These are phyloP conservation scores for Chlorops oryzae DNA, from an alignment of 1,140 invertebrate genomes.

Conservation along the genomic window DNA sequence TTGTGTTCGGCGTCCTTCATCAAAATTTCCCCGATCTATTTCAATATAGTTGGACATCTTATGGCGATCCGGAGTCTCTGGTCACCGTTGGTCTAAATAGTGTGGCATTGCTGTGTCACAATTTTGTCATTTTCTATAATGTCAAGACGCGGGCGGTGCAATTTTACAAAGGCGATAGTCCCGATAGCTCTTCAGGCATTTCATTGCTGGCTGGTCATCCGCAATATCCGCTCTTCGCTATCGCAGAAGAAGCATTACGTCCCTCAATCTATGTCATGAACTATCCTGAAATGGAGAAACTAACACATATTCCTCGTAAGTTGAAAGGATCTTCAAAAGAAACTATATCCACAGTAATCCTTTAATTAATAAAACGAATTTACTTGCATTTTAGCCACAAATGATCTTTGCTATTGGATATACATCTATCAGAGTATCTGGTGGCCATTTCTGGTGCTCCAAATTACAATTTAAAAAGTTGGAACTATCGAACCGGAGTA, in stretches of 20 bases:
- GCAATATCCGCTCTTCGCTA: slow-evolving; percentile 34
- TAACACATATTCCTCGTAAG: slow-evolving; percentile 2
- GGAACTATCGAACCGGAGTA: slow-evolving; percentile 27
- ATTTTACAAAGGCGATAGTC: slow-evolving; percentile 32
- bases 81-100: slow-evolving; percentile 36
- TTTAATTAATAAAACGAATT: background rate
- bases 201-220: slow-evolving; percentile 25
- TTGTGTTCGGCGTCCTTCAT: no score
- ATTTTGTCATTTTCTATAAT: slow-evolving; percentile 27
- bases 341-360: background rate
- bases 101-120: slow-evolving; percentile 21
- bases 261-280: slow-evolving; percentile 28
- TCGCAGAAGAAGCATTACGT: slow-evolving; percentile 22
- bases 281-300: slow-evolving; percentile 32
- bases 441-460: slow-evolving; percentile 26
- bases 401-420: no score
- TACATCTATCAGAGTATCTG: slow-evolving; percentile 28
- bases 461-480: slow-evolving; percentile 20
- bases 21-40: background rate
- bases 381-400: background rate
- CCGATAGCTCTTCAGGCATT: slow-evolving; percentile 23
- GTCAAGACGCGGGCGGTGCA: slow-evolving; percentile 18
- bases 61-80: background rate
- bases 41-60: slow-evolving; percentile 8
- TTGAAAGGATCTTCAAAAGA: background rate